Evolutionary conservation across 2,113 vertebrate genomes (phyloP), one percentile per base, ranked within the genome.

Genomic region (Labrus mixtus): DNA sequence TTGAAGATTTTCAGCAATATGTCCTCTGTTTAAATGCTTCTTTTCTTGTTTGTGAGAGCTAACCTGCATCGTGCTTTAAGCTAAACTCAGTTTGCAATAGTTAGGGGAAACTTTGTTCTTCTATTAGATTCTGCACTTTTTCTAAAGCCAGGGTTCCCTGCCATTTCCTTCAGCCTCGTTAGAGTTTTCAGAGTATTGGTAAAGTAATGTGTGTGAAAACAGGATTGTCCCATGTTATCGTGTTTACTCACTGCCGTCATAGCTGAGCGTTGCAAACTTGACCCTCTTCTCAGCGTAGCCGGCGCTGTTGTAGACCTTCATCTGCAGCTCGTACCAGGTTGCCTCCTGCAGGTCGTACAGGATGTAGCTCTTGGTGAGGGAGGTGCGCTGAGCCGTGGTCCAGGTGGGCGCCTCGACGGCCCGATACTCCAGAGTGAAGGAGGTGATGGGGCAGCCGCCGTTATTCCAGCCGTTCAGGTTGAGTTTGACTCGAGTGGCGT

Each of bases 401-500:
- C 98, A 99, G 0, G 95, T 94, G 0, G 95, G 94, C 3, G 96
- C 95, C 9, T 98, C 97, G 1, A 97, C 96, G 0, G 97, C 93
- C 0, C 97, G 94, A 70, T 98, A 99, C 88, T 99, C 98, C 54
- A 99, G 89, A 0, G 96, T 98, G 93, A 99, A 98, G 19, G 97
- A 97, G 71, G 96, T 97, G 92, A 99, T 99, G 16, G 98, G 97
- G 57, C 98, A 99, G 41, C 98, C 98, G 0, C 98, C 98, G 0
- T 99, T 98, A n/a, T 98, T 98, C 98, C 98, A 99, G 82, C 98
- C 98, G 2, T 97, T 96, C 59, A 99, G 94, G 90, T 97, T 99
- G 72, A 99, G 95, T 76, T 95, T 94, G 68, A 99, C 97, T 0
- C 97, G 94, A 0, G 98, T 98, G 83, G 94, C 97, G 75, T 99